Conservation (phyloP, 1,140 invertebrate genomes). For the Magallana gigas region DNA sequence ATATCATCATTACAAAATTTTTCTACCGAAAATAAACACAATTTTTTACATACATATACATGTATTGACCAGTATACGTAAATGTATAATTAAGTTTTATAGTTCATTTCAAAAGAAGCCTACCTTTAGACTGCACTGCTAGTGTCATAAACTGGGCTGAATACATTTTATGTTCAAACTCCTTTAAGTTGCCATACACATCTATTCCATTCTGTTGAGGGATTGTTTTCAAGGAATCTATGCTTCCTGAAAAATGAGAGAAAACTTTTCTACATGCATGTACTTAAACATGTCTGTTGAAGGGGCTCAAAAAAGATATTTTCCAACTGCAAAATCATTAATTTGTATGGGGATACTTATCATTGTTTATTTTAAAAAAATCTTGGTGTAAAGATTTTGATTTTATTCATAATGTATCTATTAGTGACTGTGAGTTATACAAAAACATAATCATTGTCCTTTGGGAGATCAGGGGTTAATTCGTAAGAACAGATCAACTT, state of each 20-base stretch:
- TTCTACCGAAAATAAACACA: neutral
- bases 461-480: no score
- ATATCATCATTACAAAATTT: no score
- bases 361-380: neutral
- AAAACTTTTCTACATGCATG: no score
- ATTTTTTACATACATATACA: neutral
- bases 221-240: slow-evolving; percentile 84
- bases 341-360: neutral
- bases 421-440: no score
- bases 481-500: no score
- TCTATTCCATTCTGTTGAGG: slow-evolving; percentile 70
- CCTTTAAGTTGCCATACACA: slow-evolving; percentile 70
- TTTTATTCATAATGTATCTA: neutral
- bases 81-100: neutral
- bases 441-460: no score
- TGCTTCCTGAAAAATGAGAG: slow-evolving; percentile 70
- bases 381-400: neutral
- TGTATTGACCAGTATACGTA: neutral
- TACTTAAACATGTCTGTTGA: no score
- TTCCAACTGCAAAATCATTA: neutral
- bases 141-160: slow-evolving; percentile 78
- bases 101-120: neutral
- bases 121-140: slow-evolving; percentile 75
- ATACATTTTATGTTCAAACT: slow-evolving; percentile 71
- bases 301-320: no score